phyloP scores from a whole-genome alignment of 2,888 invertebrate genomes.

The Cephus rjabovi region DNA sequence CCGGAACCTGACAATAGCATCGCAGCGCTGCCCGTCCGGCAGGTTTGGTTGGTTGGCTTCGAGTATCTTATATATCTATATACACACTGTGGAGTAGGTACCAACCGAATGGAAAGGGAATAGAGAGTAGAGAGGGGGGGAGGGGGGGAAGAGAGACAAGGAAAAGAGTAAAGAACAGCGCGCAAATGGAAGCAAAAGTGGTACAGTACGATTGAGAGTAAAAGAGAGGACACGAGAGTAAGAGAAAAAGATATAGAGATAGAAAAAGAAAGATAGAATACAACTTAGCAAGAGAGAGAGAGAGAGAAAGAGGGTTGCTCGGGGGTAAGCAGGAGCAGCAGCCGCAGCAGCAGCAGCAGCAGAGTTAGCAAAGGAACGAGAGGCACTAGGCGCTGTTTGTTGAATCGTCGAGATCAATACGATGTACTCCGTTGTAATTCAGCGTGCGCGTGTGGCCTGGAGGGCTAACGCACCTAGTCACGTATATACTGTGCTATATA shows the following conservation, averaged over 20 bases:
- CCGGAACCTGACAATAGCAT: constrained; percentile 34
- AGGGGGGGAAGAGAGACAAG: constrained; percentile 10
- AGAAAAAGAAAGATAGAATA: background rate
- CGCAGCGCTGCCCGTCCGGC: constrained; percentile 34
- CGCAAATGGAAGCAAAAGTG: background rate
- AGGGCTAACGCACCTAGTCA: constrained; percentile 4
- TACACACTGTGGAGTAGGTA: constrained; percentile 15
- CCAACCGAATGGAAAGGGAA: constrained; percentile 26
- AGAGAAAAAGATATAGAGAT: background rate
- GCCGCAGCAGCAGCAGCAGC: constrained; percentile 29
- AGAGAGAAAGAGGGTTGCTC: constrained; percentile 21
- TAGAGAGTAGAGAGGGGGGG: constrained; percentile 10
- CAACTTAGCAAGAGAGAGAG: background rate
- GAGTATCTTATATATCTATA: background rate
- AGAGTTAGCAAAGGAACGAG: constrained; percentile 37
- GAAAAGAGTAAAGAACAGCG: constrained; percentile 4
- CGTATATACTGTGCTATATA: background rate
- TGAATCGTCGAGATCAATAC: constrained; percentile 64
- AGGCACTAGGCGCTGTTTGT: constrained; percentile 62
- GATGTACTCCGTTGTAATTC: constrained; percentile 48
- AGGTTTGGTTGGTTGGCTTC: constrained; percentile 23
- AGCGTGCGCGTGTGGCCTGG: constrained; percentile 27
- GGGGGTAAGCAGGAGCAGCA: constrained; percentile 18
- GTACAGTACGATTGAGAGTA: constrained; percentile 11
- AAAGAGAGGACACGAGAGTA: constrained; percentile 12